phyloP scores from a whole-genome alignment of 1,140 invertebrate species.

The Rhizoglyphus robini region DNA sequence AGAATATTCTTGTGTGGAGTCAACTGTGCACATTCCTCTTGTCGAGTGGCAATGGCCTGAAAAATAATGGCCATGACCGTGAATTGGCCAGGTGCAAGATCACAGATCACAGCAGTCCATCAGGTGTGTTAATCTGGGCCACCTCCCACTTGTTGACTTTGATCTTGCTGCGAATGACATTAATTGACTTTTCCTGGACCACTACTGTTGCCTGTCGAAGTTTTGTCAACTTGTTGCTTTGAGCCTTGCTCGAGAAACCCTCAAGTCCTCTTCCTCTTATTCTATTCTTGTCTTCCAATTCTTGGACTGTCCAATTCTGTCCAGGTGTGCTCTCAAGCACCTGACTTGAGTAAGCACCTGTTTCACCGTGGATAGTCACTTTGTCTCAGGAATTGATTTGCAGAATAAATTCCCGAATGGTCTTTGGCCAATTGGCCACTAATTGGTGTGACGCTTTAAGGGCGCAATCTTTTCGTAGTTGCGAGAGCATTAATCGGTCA shows the following conservation, averaged over 20 bases:
- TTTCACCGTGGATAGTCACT: neutral
- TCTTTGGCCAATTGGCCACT: too few species aligned
- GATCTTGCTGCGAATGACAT: neutral
- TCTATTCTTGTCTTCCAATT: neutral
- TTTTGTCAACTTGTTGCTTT: too few species aligned
- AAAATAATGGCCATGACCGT: neutral
- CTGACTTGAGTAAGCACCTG: neutral
- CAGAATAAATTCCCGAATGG: neutral
- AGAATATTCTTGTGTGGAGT: too few species aligned
- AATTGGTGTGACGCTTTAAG: too few species aligned
- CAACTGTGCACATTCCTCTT: too few species aligned
- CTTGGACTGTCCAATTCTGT: neutral
- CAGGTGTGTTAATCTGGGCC: neutral
- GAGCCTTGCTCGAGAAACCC: too few species aligned
- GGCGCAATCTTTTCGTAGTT: too few species aligned
- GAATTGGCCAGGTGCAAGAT: neutral
- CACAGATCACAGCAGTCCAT: neutral
- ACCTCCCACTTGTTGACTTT: neutral
- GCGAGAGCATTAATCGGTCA: too few species aligned
- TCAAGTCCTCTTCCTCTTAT: neutral
- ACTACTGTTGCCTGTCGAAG: neutral
- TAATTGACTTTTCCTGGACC: conserved; percentile 10
- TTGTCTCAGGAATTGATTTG: neutral
- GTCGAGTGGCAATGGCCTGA: neutral
- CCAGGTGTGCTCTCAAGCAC: neutral